Evolutionary conservation across 2,113 vertebrate species (phyloP).

Genomic region (Cottus gobio): DNA sequence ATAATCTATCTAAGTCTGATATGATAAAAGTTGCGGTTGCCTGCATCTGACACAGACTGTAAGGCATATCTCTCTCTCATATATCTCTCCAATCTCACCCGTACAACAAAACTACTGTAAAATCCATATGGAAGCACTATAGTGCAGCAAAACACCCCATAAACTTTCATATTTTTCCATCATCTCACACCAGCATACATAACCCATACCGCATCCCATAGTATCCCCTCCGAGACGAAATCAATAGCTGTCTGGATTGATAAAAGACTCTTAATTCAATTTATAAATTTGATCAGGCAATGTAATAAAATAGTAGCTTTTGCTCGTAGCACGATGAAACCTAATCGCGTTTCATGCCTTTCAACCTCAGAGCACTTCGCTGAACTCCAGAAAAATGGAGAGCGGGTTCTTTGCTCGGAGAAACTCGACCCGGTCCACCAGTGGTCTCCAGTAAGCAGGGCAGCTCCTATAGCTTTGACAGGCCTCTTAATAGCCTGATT

Average conservation of each 20-base stretch:
- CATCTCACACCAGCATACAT: conserved; percentile 46
- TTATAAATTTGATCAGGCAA: conserved; percentile 69
- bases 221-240: conserved; percentile 54
- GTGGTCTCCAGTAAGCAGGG: conserved; percentile 17
- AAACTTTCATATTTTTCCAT: conserved; percentile 50
- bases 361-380: conserved; percentile 40
- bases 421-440: conserved; percentile 51
- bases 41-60: conserved; percentile 33
- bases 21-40: conserved; percentile 13
- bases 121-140: conserved; percentile 64
- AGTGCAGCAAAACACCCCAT: conserved; percentile 44
- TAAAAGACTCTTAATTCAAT: conserved; percentile 68
- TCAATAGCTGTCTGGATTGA: conserved; percentile 61
- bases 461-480: conserved; percentile 40
- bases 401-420: conserved; percentile 25
- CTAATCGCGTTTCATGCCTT: conserved; percentile 74
- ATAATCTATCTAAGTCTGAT: neutral
- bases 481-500: conserved; percentile 64
- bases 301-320: conserved; percentile 64
- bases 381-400: conserved; percentile 26
- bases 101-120: conserved; percentile 53
- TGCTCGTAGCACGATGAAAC: conserved; percentile 40
- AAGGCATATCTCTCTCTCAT: conserved; percentile 34
- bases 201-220: conserved; percentile 22
- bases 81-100: conserved; percentile 19